Conservation (phyloP, 1,140 invertebrate genomes). For the Leptinotarsa defecta region DNA sequence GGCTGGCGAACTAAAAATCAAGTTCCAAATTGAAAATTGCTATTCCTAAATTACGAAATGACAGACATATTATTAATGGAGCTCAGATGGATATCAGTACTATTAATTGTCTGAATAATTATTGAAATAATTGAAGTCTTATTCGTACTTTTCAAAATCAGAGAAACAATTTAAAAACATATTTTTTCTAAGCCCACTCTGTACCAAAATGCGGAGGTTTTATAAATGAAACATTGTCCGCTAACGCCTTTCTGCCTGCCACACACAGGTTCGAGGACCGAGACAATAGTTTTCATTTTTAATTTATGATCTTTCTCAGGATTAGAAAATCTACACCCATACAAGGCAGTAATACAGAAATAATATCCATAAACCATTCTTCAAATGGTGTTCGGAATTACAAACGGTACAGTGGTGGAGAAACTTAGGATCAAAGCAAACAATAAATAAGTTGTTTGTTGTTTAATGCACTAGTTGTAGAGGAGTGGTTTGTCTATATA, state of each 20-base stretch:
- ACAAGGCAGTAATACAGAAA: background rate
- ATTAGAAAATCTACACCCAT: slow-evolving; percentile 11
- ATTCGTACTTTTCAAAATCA: too few species aligned
- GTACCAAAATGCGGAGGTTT: background rate
- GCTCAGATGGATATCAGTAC: too few species aligned
- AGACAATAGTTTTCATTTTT: slow-evolving; percentile 5
- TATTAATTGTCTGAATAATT: too few species aligned
- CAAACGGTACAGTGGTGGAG: background rate
- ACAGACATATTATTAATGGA: too few species aligned
- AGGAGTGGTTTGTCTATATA: too few species aligned
- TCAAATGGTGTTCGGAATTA: background rate
- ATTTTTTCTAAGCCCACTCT: background rate
- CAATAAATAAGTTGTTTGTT: too few species aligned
- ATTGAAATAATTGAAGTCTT: too few species aligned
- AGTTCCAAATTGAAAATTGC: too few species aligned
- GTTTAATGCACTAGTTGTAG: too few species aligned
- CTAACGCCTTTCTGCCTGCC: slow-evolving; percentile 9
- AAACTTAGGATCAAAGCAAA: too few species aligned
- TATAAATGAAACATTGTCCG: slow-evolving; percentile 4
- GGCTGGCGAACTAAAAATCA: background rate
- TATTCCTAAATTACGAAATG: too few species aligned
- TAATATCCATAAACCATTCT: slow-evolving; percentile 6
- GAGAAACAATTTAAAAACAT: too few species aligned
- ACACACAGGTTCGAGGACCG: slow-evolving; percentile 12
- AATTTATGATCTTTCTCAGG: slow-evolving; percentile 9